Conservation (phyloP, 1,140 invertebrate genomes). For the Macrosteles quadrilineatus region DNA sequence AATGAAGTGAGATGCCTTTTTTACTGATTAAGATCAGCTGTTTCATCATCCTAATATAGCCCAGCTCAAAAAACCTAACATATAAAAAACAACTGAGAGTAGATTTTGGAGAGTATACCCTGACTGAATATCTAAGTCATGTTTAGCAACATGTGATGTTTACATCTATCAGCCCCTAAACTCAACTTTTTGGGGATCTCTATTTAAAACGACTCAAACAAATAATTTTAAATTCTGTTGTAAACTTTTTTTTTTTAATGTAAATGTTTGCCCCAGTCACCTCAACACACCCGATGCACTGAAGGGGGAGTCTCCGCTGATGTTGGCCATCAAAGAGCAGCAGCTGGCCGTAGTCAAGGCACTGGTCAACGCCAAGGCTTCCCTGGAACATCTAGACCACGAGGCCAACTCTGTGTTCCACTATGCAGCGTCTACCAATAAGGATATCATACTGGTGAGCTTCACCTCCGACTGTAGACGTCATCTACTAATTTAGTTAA, state of each 20-base stretch:
- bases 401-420: constrained; percentile 83
- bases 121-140: no score
- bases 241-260: constrained; percentile 9
- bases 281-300: constrained; percentile 66
- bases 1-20: no score
- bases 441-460: constrained; percentile 79
- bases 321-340: constrained; percentile 74
- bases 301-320: constrained; percentile 75
- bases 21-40: no score
- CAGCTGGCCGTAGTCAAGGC: constrained; percentile 72
- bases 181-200: neutral
- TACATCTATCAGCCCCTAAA: neutral
- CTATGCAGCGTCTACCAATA: constrained; percentile 74
- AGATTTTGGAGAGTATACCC: no score
- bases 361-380: constrained; percentile 66
- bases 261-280: constrained; percentile 52
- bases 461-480: no score
- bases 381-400: constrained; percentile 70
- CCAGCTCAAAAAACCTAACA: no score
- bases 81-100: no score
- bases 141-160: no score
- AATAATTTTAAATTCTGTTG: constrained; percentile 13
- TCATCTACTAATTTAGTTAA: no score
- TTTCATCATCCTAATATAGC: no score
- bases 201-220: neutral